Conservation (phyloP, 2,888 invertebrate genomes). For the Glyphotaelius pellucidus region DNA sequence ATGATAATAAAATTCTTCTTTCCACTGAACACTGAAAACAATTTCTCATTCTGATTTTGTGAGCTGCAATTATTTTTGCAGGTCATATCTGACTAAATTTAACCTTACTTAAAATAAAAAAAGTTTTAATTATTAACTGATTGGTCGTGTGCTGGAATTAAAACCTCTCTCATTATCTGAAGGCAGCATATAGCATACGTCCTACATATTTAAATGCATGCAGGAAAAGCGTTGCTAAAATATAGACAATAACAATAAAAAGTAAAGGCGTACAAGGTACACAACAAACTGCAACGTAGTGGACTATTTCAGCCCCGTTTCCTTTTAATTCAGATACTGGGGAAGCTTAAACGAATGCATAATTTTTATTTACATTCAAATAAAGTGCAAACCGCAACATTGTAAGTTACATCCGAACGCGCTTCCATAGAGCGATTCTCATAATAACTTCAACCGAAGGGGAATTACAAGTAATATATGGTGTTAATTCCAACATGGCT, state of each 20-base stretch:
- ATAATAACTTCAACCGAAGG: conserved; percentile 66
- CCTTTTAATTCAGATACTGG: conserved; percentile 36
- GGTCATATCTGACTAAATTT: too few relatives aligned
- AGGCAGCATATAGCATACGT: neutral
- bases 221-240: neutral
- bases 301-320: conserved; percentile 17
- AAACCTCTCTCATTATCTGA: neutral
- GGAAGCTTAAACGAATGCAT: conserved; percentile 45
- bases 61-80: neutral
- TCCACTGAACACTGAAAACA: too few relatives aligned
- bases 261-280: neutral
- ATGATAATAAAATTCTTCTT: too few relatives aligned
- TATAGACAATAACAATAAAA: neutral
- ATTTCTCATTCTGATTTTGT: too few relatives aligned
- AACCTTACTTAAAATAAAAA: too few relatives aligned
- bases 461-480: conserved; percentile 66
- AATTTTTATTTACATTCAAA: conserved; percentile 60
- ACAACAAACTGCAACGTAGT: conserved; percentile 1
- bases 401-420: conserved; percentile 58
- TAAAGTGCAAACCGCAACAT: conserved; percentile 59
- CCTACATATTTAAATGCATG: neutral
- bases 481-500: conserved; percentile 65
- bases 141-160: neutral
- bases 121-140: neutral
- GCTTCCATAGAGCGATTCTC: conserved; percentile 60